Percentiles rank a stretch among this genome's conserved stretches.
Conservation (phyloP, 2,888 invertebrate genomes). For the Phasia obesa region DNA sequence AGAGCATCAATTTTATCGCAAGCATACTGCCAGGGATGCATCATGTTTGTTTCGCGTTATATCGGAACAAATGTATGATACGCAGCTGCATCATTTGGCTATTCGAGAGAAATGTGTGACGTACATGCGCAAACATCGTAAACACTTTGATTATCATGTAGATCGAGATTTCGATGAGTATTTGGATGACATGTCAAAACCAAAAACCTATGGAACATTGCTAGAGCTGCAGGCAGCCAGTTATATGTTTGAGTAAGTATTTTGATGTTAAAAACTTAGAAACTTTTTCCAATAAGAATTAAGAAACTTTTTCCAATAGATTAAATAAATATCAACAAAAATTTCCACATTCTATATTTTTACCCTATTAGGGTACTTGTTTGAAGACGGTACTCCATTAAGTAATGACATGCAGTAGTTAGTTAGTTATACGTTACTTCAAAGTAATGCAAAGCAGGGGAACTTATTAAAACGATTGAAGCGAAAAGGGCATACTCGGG, state of each 20-base stretch:
- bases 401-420: too few species aligned
- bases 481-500: too few species aligned
- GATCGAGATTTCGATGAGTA: conserved; percentile 86
- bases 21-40: conserved; percentile 93
- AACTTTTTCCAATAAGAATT: too few species aligned
- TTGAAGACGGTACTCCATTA: too few species aligned
- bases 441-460: too few species aligned
- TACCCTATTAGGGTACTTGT: too few species aligned
- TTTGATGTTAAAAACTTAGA: too few species aligned
- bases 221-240: conserved; percentile 89
- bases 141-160: conserved; percentile 87
- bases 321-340: too few species aligned
- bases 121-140: conserved; percentile 87
- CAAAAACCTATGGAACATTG: conserved; percentile 87
- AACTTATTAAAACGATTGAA: too few species aligned
- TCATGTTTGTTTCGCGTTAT: conserved; percentile 94
- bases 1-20: conserved; percentile 90
- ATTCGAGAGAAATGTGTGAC: conserved; percentile 89
- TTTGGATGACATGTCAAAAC: conserved; percentile 87
- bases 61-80: conserved; percentile 90
- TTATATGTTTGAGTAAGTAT: conserved; percentile 86
- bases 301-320: too few species aligned
- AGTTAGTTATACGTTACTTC: too few species aligned
- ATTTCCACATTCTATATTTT: too few species aligned
- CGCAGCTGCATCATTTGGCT: conserved; percentile 88